Percentiles rank a stretch among this genome's conserved stretches.
phyloP scores from a whole-genome alignment of 2,888 invertebrate species.

The Dolichopus griseipennis region DNA sequence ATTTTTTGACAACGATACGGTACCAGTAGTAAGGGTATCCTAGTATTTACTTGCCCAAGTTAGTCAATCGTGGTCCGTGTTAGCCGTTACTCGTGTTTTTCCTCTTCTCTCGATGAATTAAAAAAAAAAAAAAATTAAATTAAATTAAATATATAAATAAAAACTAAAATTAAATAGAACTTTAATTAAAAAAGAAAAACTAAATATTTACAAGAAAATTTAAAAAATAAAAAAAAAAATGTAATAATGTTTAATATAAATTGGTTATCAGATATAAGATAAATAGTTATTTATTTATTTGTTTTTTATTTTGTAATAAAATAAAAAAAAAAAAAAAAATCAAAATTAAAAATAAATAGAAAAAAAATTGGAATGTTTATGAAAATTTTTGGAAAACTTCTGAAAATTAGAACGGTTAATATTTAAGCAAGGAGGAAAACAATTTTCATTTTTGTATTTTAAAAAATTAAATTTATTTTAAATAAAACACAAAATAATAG shows the following conservation, averaged over 20 bases:
- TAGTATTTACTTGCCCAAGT: constrained; percentile 39
- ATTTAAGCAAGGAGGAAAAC: not conserved
- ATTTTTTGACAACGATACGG: constrained; percentile 16
- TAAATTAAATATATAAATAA: constrained; percentile 16
- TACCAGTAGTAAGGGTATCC: constrained; percentile 29
- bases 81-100: constrained; percentile 42
- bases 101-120: constrained; percentile 23
- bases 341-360: not conserved
- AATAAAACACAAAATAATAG: not conserved
- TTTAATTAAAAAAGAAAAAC: constrained; percentile 11
- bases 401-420: not conserved
- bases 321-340: not conserved
- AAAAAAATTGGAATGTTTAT: not conserved
- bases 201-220: constrained; percentile 24
- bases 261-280: not conserved
- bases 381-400: constrained; percentile 3
- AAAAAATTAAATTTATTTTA: not conserved
- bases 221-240: constrained; percentile 22
- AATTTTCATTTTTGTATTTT: not conserved
- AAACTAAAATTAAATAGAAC: constrained; percentile 14
- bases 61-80: constrained; percentile 45
- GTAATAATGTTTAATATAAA: not conserved
- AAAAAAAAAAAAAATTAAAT: constrained; percentile 4
- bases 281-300: not conserved
- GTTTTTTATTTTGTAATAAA: too few relatives aligned